Base-by-base conservation (phyloP, 1,140 invertebrate genomes). In the Eulimnadia texana region DNA sequence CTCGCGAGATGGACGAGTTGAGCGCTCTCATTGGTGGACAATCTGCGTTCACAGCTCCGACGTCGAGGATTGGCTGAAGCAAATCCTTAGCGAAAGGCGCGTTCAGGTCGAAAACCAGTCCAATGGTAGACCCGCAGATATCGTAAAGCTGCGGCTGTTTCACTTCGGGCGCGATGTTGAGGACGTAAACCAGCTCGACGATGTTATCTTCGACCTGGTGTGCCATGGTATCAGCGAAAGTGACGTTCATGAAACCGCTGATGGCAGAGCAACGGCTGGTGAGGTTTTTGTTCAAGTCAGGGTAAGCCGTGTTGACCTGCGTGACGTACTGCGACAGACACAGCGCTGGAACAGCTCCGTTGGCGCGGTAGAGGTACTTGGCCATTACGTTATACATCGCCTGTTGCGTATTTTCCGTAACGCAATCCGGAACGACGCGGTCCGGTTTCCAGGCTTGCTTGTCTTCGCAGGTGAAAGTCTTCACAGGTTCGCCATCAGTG, bases 221-320 rank as follows among this genome's bases (percentile, higher is more conserved):
- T 49, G 89, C 85, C 67, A 83, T 79, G 1, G 87, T 84, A 67
- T 86, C 84, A 0, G 91, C 77, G 67, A 96, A 93, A 0, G 87
- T 86, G 1, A 95, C 90, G 69, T 93, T 93, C 79, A 95, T 94
- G 67, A 92, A 89, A 0, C 96, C 90, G 70, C 93, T 93, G 1
- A 96, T 87, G 50, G 73, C 73, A 0, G 91, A 95, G 74, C 93
- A 98, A 67, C 91, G 80, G 69, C 91, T 84, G 2, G 89, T 92
- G 3, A 97, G 74, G 64, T 92, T 78, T 61, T 77, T 80, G 69
- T 94, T 92, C 0, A 98, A 72, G 52, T 82, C 82, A 16, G 74
- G 72, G 66, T 94, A 93, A 69, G 89, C 85, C 66, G 90, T 84
- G 3, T 85, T 74, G 60, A 95, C 78, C 3, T 90, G 74, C 58